phyloP scores from a whole-genome alignment of 2,797 vertebrate genomes.

The Sebastes dallii region DNA sequence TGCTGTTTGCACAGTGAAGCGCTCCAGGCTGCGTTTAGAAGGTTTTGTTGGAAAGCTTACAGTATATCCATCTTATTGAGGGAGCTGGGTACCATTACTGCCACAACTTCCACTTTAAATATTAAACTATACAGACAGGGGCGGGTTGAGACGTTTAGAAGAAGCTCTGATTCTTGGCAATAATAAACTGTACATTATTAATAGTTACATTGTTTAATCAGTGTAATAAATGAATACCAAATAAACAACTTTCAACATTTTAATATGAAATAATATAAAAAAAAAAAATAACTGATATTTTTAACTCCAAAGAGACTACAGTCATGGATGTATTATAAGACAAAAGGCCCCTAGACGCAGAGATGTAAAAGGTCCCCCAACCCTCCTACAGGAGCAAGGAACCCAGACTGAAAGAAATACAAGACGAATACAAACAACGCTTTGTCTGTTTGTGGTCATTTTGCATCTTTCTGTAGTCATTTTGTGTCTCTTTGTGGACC shows the following conservation, averaged over 20 bases:
- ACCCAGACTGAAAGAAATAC: background rate
- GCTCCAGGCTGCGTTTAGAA: slow-evolving; percentile 57
- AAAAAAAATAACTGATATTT: background rate
- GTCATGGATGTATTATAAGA: background rate
- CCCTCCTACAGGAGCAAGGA: background rate
- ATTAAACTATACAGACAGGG: background rate
- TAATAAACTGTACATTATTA: background rate
- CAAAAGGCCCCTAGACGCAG: background rate
- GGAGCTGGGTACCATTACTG: slow-evolving; percentile 19
- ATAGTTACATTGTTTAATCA: background rate
- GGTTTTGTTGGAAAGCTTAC: slow-evolving; percentile 48
- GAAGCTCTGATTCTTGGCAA: background rate
- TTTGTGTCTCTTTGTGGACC: background rate
- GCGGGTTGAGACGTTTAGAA: background rate
- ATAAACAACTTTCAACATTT: background rate
- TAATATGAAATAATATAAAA: background rate
- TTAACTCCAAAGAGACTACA: background rate
- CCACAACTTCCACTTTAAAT: slow-evolving; percentile 6
- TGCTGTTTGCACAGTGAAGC: slow-evolving; percentile 61
- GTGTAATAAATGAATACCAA: background rate
- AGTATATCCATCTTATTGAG: slow-evolving; percentile 26
- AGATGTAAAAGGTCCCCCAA: background rate
- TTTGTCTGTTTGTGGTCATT: background rate
- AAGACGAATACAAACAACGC: background rate
- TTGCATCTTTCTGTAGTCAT: background rate